Evolutionary conservation across 2,797 vertebrate genomes (phyloP), one percentile per base, ranked within the genome.

Genomic region (Phrynocephalus vlangalii): DNA sequence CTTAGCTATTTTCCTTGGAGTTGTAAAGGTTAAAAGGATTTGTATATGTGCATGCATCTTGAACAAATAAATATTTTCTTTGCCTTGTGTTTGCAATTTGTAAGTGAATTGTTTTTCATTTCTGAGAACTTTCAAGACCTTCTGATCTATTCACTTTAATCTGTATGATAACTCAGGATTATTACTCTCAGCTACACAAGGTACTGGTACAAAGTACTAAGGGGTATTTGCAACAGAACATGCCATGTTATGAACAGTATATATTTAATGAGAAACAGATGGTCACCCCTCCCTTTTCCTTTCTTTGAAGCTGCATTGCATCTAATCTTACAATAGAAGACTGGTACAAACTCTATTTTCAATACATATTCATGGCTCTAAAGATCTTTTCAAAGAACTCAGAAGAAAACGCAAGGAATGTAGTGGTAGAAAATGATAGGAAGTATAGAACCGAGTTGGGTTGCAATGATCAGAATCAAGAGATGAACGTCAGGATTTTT

Each of bases 1-100:
- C n/a, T 85, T 88, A 87, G 81, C 38, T 94, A 68, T 93, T 94
- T 95, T 90, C 73, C 63, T 91, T 28, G 50, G 73, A 82, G 52
- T 83, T 92, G 92, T 85, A 77, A 88, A 86, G 48, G 67, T 73
- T 60, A n/a, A 77, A 88, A 92, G n/a, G 13, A 84, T 89, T 89
- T 85, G 13, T 11, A 24, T 50, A 13, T 30, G 48, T 48, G 50
- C 67, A n/a, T 75, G 16, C n/a, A 73, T 18, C 28, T 68, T 93
- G 77, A 77, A 91, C 28, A 56, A 90, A 82, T 88, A 38, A 24
- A 82, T 87, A 90, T 93, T 72, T 87, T 84, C 92, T 92, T 89
- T 30, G 10, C 2, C 10, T 60, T 60, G 76, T 5, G 8, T 79
- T 79, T 6, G n/a, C n/a, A n/a, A 70, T 83, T 83, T 60, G 16